Conservation (phyloP, 2,888 invertebrate genomes). For the Callosobruchus maculatus region DNA sequence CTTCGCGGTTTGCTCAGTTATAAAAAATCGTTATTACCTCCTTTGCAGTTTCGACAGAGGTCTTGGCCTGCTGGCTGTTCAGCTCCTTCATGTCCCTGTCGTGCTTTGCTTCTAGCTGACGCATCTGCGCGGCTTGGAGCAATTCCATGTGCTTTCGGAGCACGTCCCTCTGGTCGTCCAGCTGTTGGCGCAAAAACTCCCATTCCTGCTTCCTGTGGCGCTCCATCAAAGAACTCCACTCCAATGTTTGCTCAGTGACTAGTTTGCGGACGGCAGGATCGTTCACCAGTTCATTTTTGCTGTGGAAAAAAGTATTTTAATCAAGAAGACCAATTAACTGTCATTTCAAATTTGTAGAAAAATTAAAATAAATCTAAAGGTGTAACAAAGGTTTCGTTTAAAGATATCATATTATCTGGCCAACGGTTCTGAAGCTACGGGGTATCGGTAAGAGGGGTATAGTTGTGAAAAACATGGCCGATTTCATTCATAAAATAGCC, state of each 20-base stretch:
- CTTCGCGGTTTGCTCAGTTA: too few species aligned
- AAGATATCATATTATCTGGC: too few species aligned
- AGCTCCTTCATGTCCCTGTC: constrained; percentile 95
- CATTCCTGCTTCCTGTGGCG: constrained; percentile 80
- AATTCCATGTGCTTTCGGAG: constrained; percentile 73
- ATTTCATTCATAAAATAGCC: too few species aligned
- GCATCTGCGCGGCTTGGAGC: constrained; percentile 80
- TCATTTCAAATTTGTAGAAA: too few species aligned
- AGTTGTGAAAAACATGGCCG: too few species aligned
- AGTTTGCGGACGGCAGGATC: constrained; percentile 77
- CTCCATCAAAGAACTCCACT: constrained; percentile 90
- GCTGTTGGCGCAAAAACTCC: constrained; percentile 73
- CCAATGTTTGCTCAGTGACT: constrained; percentile 87
- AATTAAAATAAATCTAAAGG: too few species aligned
- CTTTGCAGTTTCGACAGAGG: constrained; percentile 94
- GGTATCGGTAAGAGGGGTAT: too few species aligned
- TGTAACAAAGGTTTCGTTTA: too few species aligned
- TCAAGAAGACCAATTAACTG: too few species aligned
- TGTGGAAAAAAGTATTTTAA: constrained; percentile 35
- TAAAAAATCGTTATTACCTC: constrained; percentile 72
- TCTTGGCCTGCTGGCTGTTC: constrained; percentile 91
- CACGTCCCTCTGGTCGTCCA: constrained; percentile 77
- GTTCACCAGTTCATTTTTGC: constrained; percentile 75
- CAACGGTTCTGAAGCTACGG: too few species aligned
- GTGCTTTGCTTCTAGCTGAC: constrained; percentile 85